Conservation (phyloP, 2,888 invertebrate species). For the Cabera pusaria region DNA sequence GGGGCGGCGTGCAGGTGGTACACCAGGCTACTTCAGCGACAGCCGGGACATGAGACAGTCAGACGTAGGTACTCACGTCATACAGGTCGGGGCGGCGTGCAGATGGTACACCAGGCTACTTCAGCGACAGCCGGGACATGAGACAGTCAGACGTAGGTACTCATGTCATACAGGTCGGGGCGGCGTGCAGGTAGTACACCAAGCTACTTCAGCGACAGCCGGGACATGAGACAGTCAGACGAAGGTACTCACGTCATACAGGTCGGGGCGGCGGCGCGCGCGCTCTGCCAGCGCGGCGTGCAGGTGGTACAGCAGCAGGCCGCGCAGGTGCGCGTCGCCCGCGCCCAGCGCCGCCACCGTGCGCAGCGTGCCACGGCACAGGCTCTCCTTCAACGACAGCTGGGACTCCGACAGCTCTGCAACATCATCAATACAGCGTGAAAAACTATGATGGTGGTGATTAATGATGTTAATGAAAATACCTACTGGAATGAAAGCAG, state of each 20-base stretch:
- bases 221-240: too few relatives aligned
- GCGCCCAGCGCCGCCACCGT: conserved; percentile 81
- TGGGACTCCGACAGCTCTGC: conserved; percentile 84
- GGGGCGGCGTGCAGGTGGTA: conserved; percentile 80
- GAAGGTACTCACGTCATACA: conserved; percentile 58
- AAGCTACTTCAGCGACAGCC: too few relatives aligned
- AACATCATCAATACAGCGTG: too few relatives aligned
- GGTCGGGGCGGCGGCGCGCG: conserved; percentile 70
- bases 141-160: too few relatives aligned
- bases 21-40: conserved; percentile 40
- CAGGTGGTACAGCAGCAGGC: conserved; percentile 77
- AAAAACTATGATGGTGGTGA: too few relatives aligned
- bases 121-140: background rate
- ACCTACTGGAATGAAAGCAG: too few relatives aligned
- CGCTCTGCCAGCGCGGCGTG: conserved; percentile 80
- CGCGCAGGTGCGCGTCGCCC: conserved; percentile 81
- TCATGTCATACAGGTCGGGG: conserved; percentile 4
- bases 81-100: background rate
- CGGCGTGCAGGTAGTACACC: background rate
- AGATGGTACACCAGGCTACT: too few relatives aligned
- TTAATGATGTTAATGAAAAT: too few relatives aligned
- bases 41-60: too few relatives aligned
- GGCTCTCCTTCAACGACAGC: conserved; percentile 82
- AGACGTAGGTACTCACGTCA: background rate
- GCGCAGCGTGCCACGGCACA: conserved; percentile 84